Percentiles rank a stretch among this genome's conserved stretches.
Evolutionary conservation across 2,797 vertebrate species (phyloP).

Genomic region (Myotis myotis): DNA sequence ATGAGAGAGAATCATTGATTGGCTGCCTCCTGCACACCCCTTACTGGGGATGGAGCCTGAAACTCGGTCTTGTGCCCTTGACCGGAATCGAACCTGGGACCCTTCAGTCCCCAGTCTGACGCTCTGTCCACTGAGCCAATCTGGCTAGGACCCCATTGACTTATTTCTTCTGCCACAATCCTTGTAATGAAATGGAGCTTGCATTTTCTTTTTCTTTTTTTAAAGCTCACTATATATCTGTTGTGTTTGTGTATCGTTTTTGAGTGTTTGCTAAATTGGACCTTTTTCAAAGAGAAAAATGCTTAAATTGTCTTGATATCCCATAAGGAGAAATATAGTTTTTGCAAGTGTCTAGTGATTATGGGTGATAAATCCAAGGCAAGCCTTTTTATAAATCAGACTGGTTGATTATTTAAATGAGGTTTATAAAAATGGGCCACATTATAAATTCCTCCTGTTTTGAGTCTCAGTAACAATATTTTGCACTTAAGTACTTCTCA

Average conservation of each 20-base stretch:
- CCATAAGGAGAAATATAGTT: constrained; percentile 34
- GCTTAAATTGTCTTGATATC: constrained; percentile 43
- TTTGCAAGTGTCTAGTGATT: constrained; percentile 49
- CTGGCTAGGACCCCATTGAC: neutral
- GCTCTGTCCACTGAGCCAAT: too few relatives aligned
- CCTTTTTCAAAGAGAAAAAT: constrained; percentile 48
- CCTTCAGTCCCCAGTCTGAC: too few relatives aligned
- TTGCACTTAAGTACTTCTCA: constrained; percentile 63
- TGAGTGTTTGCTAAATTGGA: constrained; percentile 39
- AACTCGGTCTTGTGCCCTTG: too few relatives aligned
- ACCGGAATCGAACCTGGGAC: too few relatives aligned
- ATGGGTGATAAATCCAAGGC: constrained; percentile 58
- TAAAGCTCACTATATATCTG: neutral
- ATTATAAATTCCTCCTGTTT: neutral
- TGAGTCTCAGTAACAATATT: constrained; percentile 37
- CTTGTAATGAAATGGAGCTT: constrained; percentile 22
- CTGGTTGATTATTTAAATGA: constrained; percentile 17
- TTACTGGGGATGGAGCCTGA: too few relatives aligned
- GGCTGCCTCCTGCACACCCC: too few relatives aligned
- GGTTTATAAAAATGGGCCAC: constrained; percentile 63
- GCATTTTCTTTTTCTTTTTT: neutral
- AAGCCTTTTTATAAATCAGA: constrained; percentile 61
- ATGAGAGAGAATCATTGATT: too few relatives aligned
- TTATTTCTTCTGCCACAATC: constrained; percentile 23
- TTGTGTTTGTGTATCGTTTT: constrained; percentile 43